These are phyloP conservation scores for Bubo bubo DNA, from an alignment of 2,113 vertebrate genomes.

Conservation along the genomic window DNA sequence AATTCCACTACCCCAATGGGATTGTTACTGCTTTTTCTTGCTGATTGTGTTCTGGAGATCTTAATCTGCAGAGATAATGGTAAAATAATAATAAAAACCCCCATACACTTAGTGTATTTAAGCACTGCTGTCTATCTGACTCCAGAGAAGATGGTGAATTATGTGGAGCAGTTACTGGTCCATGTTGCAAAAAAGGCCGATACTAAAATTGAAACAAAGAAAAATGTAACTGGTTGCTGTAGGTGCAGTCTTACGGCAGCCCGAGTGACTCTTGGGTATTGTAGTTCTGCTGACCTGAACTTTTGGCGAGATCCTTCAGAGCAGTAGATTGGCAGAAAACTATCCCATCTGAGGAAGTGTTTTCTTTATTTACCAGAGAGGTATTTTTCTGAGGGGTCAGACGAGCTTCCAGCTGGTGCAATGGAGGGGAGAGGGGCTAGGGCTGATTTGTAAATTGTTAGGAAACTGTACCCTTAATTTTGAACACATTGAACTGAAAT, in stretches of 20 bases:
- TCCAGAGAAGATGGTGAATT: not conserved
- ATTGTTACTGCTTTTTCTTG: not conserved
- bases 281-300: not conserved
- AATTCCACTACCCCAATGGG: too few species aligned
- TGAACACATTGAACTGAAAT: not conserved
- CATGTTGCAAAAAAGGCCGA: not conserved
- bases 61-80: not conserved
- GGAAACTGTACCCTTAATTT: not conserved
- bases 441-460: not conserved
- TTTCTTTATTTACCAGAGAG: not conserved
- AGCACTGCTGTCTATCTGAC: not conserved
- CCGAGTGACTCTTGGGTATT: not conserved
- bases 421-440: not conserved
- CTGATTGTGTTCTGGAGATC: not conserved
- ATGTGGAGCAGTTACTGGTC: not conserved
- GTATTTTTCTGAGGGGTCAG: not conserved
- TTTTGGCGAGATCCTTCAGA: not conserved
- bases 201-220: not conserved
- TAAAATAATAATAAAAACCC: not conserved
- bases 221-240: not conserved
- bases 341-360: not conserved
- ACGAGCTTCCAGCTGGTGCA: not conserved
- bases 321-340: not conserved
- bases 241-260: not conserved
- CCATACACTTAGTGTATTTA: not conserved